A percentile compares a stretch with the other conserved stretches of the same genome.
phyloP scores from a whole-genome alignment of 1,140 invertebrate species.

The Coelopa frigida region DNA sequence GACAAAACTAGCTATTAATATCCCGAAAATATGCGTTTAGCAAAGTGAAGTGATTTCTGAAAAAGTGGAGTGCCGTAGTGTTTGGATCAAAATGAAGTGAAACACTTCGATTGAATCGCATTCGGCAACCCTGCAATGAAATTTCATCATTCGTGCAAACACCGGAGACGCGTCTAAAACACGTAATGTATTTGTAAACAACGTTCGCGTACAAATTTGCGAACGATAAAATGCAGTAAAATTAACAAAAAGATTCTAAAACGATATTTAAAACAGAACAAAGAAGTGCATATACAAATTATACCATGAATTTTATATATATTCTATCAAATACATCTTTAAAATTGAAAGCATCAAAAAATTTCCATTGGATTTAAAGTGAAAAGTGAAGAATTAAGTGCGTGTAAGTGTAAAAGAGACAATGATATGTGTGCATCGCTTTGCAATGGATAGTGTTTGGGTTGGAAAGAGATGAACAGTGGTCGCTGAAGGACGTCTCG shows the following conservation, averaged over 20 bases:
- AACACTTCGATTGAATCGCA: too few relatives aligned
- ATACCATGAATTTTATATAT: too few relatives aligned
- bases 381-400: not conserved
- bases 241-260: not conserved
- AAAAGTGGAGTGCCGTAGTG: too few relatives aligned
- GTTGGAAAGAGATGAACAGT: not conserved
- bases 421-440: not conserved
- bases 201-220: too few relatives aligned
- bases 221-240: not conserved
- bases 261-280: not conserved
- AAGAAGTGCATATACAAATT: too few relatives aligned
- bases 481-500: conserved; percentile 8
- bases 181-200: too few relatives aligned
- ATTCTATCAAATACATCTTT: not conserved
- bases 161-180: too few relatives aligned
- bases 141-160: not conserved
- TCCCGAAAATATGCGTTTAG: not conserved
- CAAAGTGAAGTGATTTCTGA: not conserved
- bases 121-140: not conserved
- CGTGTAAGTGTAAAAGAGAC: not conserved
- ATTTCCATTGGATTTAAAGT: not conserved
- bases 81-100: too few relatives aligned
- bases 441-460: not conserved
- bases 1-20: not conserved
- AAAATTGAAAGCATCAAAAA: not conserved